phyloP scores from a whole-genome alignment of 2,113 vertebrate genomes.

The Anguilla rostrata region DNA sequence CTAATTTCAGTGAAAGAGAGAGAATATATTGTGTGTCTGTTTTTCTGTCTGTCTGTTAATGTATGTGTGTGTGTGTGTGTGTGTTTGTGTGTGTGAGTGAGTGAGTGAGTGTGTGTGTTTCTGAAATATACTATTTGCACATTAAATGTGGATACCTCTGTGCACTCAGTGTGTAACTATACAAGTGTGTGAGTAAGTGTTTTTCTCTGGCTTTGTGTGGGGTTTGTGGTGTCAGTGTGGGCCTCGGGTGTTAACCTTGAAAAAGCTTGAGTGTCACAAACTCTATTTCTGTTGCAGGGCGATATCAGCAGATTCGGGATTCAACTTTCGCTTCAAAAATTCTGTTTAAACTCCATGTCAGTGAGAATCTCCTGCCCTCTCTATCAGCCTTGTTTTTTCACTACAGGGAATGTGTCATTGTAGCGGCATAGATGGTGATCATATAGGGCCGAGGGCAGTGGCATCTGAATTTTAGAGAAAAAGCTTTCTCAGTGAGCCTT shows the following conservation, averaged over 20 bases:
- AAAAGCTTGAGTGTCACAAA: not conserved
- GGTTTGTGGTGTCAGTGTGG: constrained; percentile 4
- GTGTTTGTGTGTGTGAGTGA: not conserved
- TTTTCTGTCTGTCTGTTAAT: not conserved
- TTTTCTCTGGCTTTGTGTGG: not conserved
- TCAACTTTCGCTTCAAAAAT: not conserved
- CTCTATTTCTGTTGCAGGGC: not conserved
- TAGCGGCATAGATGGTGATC: no score
- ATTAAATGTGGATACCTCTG: not conserved
- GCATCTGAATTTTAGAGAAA: no score
- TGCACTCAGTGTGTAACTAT: not conserved
- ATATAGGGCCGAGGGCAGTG: no score
- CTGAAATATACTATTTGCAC: not conserved
- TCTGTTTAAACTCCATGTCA: not conserved
- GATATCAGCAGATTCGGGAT: not conserved
- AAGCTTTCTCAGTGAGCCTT: no score
- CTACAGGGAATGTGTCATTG: not conserved
- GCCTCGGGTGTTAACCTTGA: constrained; percentile 4
- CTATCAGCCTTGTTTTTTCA: not conserved
- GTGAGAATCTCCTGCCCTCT: not conserved
- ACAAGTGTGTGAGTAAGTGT: not conserved
- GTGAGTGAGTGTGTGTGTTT: not conserved
- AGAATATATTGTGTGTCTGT: not conserved
- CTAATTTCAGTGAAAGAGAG: not conserved
- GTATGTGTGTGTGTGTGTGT: not conserved